phyloP scores from a whole-genome alignment of 2,888 invertebrate genomes.

The Eledone cirrhosa region DNA sequence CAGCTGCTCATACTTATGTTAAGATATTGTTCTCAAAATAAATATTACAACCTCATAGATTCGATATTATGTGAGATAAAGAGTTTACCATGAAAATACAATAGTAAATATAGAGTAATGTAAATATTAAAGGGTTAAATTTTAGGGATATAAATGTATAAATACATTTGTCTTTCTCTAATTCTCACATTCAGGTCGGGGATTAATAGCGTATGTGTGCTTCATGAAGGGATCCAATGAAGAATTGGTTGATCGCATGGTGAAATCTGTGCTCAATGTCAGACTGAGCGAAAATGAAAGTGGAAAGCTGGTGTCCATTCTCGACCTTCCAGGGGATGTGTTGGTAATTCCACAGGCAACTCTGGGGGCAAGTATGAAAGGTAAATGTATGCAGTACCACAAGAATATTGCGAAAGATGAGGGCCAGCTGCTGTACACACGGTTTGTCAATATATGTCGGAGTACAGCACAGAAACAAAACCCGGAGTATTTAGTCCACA shows the following conservation, averaged over 20 bases:
- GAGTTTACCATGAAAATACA: too few relatives aligned
- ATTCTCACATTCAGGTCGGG: constrained; percentile 47
- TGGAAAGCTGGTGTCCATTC: constrained; percentile 58
- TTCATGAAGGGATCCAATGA: constrained; percentile 65
- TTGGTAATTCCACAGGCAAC: constrained; percentile 69
- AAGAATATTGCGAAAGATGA: constrained; percentile 65
- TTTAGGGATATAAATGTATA: too few relatives aligned
- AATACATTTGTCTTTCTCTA: not conserved
- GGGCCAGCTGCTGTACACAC: constrained; percentile 62
- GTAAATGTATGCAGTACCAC: constrained; percentile 68
- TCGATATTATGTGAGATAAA: too few relatives aligned
- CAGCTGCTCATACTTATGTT: too few relatives aligned
- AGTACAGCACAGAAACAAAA: constrained; percentile 39
- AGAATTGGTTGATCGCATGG: constrained; percentile 61
- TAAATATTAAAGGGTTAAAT: too few relatives aligned
- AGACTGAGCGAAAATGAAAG: constrained; percentile 56
- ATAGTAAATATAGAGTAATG: too few relatives aligned
- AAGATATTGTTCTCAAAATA: too few relatives aligned
- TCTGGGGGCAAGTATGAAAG: constrained; percentile 67
- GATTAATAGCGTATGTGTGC: constrained; percentile 66
- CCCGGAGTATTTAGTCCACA: constrained; percentile 45
- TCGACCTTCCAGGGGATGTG: constrained; percentile 66
- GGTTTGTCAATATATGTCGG: constrained; percentile 50
- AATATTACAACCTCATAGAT: too few relatives aligned
- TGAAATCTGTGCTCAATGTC: constrained; percentile 55